Base-by-base conservation (phyloP, 2,888 invertebrate species). In the Rhyacophila evoluta region DNA sequence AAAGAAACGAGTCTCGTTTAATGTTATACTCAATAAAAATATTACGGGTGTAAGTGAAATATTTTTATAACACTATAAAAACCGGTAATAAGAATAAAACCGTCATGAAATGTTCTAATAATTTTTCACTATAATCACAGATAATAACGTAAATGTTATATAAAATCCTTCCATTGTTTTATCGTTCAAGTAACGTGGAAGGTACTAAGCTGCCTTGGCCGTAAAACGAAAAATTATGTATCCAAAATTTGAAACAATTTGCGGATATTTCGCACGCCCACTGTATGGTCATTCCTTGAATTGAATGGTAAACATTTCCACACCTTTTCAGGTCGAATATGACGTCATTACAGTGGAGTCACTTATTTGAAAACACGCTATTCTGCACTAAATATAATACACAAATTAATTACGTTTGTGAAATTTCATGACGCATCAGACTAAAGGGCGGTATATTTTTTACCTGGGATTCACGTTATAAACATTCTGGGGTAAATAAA, bases 261-360 rank as follows among this genome's bases (percentile, higher is more conserved):
- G 55, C 55, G 55, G 19, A 55, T 25, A 25, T 55, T 33, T 55
- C 15, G 55, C 19, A 8, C 15, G 39, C 15, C 25, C 19, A 55
- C 29, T 6, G 39, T 10, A 55, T 55, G 19, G 55, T 10, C 55
- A 19, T 55, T 10, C 55, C 10, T 10, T 19, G 55, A 2, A 25
- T n/a, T 55, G 25, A 55, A 55, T 55, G 19, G 25, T 19, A 55
- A 55, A 55, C 55, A 55, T 55, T 55, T 55, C 55, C 55, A 25
- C 55, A 70, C 36, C 29, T 70, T 70, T 70, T 70, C 70, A 70
- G 29, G n/a, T 36, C 70, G 70, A 70, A 70, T 29, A 70, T 70
- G 36, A 70, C 33, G 36, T 36, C 36, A 29, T 12, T 70, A 70
- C 70, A 33, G 28, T 70, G 36, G 36, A 33, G 36, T 29, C 36